Conservation (phyloP, 1,140 invertebrate species). For the Drosophila biarmipes region DNA sequence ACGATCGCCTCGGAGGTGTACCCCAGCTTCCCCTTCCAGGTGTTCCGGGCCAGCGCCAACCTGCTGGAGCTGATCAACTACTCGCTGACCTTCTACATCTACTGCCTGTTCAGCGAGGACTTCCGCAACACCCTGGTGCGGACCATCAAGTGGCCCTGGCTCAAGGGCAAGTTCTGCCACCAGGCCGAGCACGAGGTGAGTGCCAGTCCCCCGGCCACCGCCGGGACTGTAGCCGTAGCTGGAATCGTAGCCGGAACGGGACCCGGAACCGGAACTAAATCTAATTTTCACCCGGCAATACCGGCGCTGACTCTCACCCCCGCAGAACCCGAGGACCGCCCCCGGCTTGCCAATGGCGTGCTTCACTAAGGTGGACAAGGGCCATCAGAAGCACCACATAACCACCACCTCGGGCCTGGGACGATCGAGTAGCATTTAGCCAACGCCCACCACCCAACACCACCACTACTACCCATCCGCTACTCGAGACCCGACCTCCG, state of each 20-base stretch:
- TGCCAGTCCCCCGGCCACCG: slow-evolving; percentile 64
- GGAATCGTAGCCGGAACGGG: slow-evolving; percentile 2
- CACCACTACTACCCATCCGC: slow-evolving; percentile 9
- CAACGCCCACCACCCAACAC: slow-evolving; percentile 19
- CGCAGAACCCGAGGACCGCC: slow-evolving; percentile 43
- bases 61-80: slow-evolving; percentile 91
- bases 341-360: slow-evolving; percentile 62
- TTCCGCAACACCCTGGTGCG: slow-evolving; percentile 89
- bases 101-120: slow-evolving; percentile 91
- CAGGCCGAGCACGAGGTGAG: slow-evolving; percentile 77
- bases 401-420: slow-evolving; percentile 78
- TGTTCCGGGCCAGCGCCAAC: slow-evolving; percentile 90
- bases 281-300: slow-evolving; percentile 44
- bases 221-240: slow-evolving; percentile 50
- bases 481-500: slow-evolving; percentile 13
- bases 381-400: slow-evolving; percentile 62
- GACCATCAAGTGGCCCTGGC: slow-evolving; percentile 87
- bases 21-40: slow-evolving; percentile 88
- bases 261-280: slow-evolving; percentile 8
- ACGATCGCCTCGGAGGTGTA: slow-evolving; percentile 88
- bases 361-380: slow-evolving; percentile 66
- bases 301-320: slow-evolving; percentile 50
- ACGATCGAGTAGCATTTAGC: slow-evolving; percentile 78
- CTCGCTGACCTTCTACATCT: slow-evolving; percentile 92
- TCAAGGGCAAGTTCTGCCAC: slow-evolving; percentile 68